Percentiles rank a stretch among this genome's conserved stretches.
phyloP scores from a whole-genome alignment of 2,113 vertebrate genomes.

The Ibidorhyncha struthersii region DNA sequence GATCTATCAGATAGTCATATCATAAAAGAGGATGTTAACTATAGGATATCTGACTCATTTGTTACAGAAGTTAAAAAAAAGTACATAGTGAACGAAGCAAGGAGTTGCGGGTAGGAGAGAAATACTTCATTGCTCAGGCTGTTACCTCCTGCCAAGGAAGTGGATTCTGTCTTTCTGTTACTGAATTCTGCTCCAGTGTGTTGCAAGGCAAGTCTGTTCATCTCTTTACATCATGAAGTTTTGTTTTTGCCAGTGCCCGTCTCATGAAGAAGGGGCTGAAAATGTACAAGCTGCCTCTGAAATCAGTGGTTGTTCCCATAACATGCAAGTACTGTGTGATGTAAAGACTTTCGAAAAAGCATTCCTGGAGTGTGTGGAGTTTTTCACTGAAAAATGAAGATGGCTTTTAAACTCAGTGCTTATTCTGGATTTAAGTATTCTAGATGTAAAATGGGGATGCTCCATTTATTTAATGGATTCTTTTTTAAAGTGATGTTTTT shows the following conservation, averaged over 20 bases:
- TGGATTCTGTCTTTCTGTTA: neutral
- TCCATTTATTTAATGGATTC: neutral
- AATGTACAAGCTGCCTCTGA: neutral
- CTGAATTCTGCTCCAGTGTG: neutral
- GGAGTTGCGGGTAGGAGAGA: neutral
- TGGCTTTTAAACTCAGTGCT: neutral
- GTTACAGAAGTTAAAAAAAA: neutral
- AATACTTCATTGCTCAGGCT: neutral
- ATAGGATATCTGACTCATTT: neutral
- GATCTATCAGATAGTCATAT: neutral
- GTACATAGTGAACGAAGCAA: neutral
- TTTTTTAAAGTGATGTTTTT: neutral
- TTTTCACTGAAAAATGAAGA: neutral
- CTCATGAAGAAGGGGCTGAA: neutral
- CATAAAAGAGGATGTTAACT: neutral
- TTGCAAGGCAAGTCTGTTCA: neutral
- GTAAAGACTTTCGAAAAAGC: neutral
- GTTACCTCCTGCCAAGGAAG: neutral
- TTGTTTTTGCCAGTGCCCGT: neutral
- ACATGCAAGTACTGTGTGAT: neutral
- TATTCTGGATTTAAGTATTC: neutral
- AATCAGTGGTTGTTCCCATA: neutral
- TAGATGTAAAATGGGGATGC: neutral
- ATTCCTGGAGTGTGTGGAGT: neutral
- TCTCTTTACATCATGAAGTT: neutral